Conservation (phyloP, 2,888 invertebrate species). For the Pherbina coryleti region DNA sequence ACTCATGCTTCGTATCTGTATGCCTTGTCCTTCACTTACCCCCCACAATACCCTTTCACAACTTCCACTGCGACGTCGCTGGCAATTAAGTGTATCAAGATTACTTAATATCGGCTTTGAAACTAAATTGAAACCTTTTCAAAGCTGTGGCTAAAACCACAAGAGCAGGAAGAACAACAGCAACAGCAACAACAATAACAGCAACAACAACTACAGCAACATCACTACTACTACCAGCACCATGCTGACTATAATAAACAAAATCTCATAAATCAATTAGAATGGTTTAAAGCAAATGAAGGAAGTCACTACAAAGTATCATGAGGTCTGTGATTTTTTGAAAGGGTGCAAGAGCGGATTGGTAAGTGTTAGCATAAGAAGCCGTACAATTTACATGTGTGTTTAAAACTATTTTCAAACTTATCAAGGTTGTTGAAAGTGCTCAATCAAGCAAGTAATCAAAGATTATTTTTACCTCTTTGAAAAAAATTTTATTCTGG, state of each 20-base stretch:
- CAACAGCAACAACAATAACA: slow-evolving; percentile 18
- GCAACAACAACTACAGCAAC: slow-evolving; percentile 17
- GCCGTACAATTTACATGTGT: no score
- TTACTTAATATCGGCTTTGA: slow-evolving; percentile 51
- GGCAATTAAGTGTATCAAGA: slow-evolving; percentile 52
- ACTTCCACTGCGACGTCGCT: slow-evolving; percentile 42
- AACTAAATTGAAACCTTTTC: slow-evolving; percentile 33
- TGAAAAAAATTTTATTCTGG: no score
- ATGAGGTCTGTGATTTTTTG: no score
- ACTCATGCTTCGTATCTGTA: no score
- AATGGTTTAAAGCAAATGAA: neutral
- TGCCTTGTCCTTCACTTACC: neutral
- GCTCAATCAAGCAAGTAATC: no score
- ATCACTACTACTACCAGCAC: neutral
- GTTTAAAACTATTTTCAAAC: no score
- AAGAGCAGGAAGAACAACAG: slow-evolving; percentile 15
- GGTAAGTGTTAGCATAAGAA: no score
- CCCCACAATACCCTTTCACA: neutral
- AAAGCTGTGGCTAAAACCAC: slow-evolving; percentile 24
- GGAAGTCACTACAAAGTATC: no score
- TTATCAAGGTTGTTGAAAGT: no score
- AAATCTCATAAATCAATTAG: slow-evolving; percentile 37
- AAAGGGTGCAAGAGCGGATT: no score
- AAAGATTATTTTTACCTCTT: no score
- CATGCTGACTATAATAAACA: slow-evolving; percentile 1